A percentile compares a stretch with the other conserved stretches of the same genome.
Conservation (phyloP, 2,888 invertebrate genomes). For the Drosophila peninsularis region DNA sequence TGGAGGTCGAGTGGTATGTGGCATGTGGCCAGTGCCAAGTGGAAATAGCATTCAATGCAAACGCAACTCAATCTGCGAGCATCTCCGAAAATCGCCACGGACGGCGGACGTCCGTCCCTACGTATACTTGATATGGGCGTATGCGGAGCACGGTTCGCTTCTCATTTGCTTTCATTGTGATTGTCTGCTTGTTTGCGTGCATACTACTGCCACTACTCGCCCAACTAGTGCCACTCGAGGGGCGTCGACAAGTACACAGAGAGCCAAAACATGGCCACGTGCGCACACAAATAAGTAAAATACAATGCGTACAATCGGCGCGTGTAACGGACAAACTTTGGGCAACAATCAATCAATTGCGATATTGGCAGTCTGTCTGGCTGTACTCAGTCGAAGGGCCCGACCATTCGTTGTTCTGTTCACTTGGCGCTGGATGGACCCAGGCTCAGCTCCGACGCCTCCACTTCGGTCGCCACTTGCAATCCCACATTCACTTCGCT, state of each 20-base stretch:
- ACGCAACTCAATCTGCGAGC: constrained; percentile 33
- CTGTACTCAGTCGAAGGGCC: constrained; percentile 27
- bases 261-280: constrained; percentile 38
- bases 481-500: constrained; percentile 1
- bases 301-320: constrained; percentile 66
- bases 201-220: constrained; percentile 7
- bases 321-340: constrained; percentile 67
- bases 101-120: constrained; percentile 9
- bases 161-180: constrained; percentile 44
- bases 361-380: constrained; percentile 62
- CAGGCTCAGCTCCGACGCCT: background rate
- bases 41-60: constrained; percentile 52
- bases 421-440: constrained; percentile 17
- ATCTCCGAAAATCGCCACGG: constrained; percentile 22
- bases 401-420: constrained; percentile 39
- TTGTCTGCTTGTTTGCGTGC: constrained; percentile 28
- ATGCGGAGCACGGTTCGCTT: constrained; percentile 30
- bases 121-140: constrained; percentile 65
- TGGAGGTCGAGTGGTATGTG: constrained; percentile 30
- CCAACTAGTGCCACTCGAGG: constrained; percentile 11
- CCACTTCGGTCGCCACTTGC: constrained; percentile 14
- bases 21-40: constrained; percentile 35
- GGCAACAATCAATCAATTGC: constrained; percentile 71
- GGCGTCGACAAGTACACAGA: constrained; percentile 19
- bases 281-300: constrained; percentile 63